Percentiles rank a stretch among this genome's conserved stretches.
Evolutionary conservation across 2,797 vertebrate species (phyloP).

Genomic region (Anas bahamensis): DNA sequence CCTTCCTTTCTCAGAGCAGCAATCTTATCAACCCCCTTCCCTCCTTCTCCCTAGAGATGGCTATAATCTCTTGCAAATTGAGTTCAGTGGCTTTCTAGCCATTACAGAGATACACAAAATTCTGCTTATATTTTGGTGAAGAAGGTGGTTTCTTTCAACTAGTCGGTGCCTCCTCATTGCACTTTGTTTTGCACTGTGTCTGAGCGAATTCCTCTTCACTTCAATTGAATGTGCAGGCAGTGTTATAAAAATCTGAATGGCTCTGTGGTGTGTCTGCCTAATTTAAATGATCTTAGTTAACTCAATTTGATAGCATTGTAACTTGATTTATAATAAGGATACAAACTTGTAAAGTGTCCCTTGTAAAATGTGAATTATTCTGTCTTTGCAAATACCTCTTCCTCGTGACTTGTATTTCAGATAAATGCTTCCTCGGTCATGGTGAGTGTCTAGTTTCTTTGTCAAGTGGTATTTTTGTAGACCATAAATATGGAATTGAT

Average conservation of each 20-base stretch:
- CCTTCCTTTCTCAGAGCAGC: neutral
- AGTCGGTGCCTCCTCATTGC: neutral
- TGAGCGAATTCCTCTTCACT: neutral
- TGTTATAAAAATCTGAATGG: neutral
- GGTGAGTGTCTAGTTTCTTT: neutral
- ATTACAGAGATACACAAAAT: neutral
- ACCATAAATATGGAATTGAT: neutral
- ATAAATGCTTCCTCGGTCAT: neutral
- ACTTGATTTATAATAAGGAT: neutral
- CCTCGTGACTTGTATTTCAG: neutral
- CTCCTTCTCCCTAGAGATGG: neutral
- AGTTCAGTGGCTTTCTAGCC: neutral
- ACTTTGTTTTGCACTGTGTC: neutral
- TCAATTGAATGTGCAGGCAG: neutral
- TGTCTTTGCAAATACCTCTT: neutral
- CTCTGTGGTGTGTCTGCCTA: neutral
- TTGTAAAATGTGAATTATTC: neutral
- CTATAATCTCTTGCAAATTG: neutral
- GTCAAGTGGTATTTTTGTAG: neutral
- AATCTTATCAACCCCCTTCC: neutral
- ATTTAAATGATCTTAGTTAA: neutral
- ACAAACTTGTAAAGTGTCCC: neutral
- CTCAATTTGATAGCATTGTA: neutral
- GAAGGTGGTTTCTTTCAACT: neutral
- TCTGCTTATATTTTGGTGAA: neutral